Evolutionary conservation across 2,888 invertebrate genomes (phyloP).

Genomic region (Hirtodrosophila histrioides): DNA sequence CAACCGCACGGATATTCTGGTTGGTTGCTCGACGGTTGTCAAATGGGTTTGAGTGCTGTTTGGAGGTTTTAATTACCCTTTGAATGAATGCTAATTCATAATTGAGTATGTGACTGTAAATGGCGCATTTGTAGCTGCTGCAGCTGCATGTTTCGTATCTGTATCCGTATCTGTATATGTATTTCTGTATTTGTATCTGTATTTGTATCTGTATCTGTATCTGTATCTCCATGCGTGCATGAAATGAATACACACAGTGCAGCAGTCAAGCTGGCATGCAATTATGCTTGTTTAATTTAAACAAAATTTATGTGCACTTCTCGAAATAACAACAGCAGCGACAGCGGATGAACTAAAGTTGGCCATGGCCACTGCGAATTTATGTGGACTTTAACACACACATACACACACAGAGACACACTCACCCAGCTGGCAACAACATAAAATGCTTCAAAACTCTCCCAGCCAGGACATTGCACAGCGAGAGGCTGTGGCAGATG

Average conservation of each 20-base stretch:
- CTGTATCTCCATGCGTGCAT: constrained; percentile 18
- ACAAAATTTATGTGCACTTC: constrained; percentile 64
- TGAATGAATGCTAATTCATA: constrained; percentile 81
- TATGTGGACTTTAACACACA: constrained; percentile 38
- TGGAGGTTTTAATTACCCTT: constrained; percentile 81
- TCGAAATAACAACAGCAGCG: constrained; percentile 37
- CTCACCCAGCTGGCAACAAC: constrained; percentile 34
- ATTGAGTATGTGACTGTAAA: constrained; percentile 70
- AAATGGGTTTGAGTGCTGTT: constrained; percentile 35
- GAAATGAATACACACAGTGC: constrained; percentile 10
- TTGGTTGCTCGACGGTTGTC: constrained; percentile 17
- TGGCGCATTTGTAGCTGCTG: constrained; percentile 34
- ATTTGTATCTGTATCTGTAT: constrained; percentile 7
- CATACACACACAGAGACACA: constrained; percentile 6
- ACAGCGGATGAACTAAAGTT: constrained; percentile 55
- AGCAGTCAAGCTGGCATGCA: constrained; percentile 48
- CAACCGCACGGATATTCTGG: constrained; percentile 22
- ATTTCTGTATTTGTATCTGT: constrained; percentile 6
- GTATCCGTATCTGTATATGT: constrained; percentile 9
- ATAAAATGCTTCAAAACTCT: constrained; percentile 56
- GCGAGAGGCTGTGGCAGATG: constrained; percentile 55
- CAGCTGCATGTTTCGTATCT: constrained; percentile 10
- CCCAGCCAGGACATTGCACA: constrained; percentile 34
- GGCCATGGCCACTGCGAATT: constrained; percentile 52
- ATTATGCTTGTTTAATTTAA: constrained; percentile 74